phyloP scores from a whole-genome alignment of 2,113 vertebrate genomes.

The Diglossa brunneiventris region DNA sequence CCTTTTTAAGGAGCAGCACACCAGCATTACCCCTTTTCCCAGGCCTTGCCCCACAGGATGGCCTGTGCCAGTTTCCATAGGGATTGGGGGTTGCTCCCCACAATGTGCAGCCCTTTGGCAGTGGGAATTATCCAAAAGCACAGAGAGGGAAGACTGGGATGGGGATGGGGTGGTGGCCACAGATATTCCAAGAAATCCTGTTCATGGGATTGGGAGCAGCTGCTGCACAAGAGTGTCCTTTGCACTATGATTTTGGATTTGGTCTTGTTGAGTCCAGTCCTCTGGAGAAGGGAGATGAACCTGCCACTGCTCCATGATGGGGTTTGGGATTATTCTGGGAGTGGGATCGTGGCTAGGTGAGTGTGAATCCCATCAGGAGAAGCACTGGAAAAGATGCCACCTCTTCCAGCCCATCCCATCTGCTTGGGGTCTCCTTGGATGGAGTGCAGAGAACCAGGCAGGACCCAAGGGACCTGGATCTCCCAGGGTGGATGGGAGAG shows the following conservation, averaged over 20 bases:
- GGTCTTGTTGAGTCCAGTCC: accelerated
- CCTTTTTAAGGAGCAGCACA: not conserved
- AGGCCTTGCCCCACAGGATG: not conserved
- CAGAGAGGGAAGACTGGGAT: not conserved
- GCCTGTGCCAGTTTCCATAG: not conserved
- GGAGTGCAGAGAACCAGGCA: not conserved
- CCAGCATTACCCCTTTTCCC: not conserved
- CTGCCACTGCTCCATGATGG: not conserved
- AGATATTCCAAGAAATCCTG: accelerated
- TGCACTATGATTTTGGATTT: not conserved
- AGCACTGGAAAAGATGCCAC: not conserved
- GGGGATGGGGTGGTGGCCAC: not conserved
- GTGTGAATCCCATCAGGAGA: not conserved
- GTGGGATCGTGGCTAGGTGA: not conserved
- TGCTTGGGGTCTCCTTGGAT: not conserved
- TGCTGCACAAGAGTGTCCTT: accelerated
- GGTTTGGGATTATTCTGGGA: not conserved
- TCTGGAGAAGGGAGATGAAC: not conserved
- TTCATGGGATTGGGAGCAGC: not conserved
- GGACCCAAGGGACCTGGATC: not conserved
- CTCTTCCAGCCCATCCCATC: not conserved
- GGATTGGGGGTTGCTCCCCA: not conserved
- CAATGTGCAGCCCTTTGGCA: not conserved
- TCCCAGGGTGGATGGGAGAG: not conserved
- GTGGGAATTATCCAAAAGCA: not conserved